These are phyloP conservation scores for Cryptus armator DNA, from an alignment of 2,888 invertebrate species.

Conservation along the genomic window DNA sequence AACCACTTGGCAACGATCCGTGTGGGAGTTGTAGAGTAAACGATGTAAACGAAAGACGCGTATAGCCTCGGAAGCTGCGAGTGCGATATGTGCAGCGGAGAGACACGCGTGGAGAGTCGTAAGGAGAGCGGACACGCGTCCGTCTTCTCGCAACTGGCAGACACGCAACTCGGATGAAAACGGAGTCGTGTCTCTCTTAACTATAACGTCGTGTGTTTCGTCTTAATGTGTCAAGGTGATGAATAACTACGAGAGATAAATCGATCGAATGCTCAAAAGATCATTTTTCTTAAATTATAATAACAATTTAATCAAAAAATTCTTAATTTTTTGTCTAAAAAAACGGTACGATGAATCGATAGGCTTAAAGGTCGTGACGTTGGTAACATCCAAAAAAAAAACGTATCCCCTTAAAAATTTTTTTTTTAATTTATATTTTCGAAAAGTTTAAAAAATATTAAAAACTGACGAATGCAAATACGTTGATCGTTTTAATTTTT, in stretches of 20 bases:
- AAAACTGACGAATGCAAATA: no score
- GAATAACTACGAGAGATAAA: slow-evolving; percentile 34
- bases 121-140: slow-evolving; percentile 63
- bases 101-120: slow-evolving; percentile 50
- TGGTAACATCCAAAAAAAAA: no score
- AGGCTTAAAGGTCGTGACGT: no score
- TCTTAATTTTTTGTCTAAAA: no score
- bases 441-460: no score
- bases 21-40: neutral
- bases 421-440: neutral
- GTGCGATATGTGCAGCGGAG: slow-evolving; percentile 65
- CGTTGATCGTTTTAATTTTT: no score
- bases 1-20: slow-evolving; percentile 35
- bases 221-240: slow-evolving; percentile 77
- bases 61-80: slow-evolving; percentile 69
- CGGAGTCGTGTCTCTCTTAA: slow-evolving; percentile 66
- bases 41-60: slow-evolving; percentile 44
- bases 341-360: no score
- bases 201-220: slow-evolving; percentile 46
- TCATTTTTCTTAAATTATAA: neutral
- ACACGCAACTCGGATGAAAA: slow-evolving; percentile 78
- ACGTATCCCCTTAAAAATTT: neutral
- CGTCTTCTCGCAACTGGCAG: slow-evolving; percentile 76
- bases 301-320: no score
- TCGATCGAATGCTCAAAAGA: neutral